phyloP scores from a whole-genome alignment of 2,888 invertebrate species.

The Nephrotoma appendiculata region DNA sequence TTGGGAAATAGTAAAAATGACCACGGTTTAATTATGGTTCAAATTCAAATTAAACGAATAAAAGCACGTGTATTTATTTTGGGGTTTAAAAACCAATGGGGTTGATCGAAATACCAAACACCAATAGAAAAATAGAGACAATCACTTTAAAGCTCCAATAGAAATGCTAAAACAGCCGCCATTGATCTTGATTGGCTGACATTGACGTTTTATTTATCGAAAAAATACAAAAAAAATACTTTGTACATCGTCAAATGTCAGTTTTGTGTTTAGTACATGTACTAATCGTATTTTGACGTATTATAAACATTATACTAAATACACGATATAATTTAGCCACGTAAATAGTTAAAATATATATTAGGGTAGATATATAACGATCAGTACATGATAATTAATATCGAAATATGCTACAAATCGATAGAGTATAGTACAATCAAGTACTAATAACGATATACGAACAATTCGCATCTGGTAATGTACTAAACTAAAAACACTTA shows the following conservation, averaged over 20 bases:
- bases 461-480: background rate
- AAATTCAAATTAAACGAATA: background rate
- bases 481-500: background rate
- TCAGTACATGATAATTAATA: background rate
- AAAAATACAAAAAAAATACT: background rate
- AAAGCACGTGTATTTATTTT: constrained; percentile 6
- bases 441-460: background rate
- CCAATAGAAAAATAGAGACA: constrained; percentile 7
- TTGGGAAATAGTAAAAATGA: no score
- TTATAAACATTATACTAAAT: background rate
- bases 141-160: constrained; percentile 15
- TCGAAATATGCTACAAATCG: background rate
- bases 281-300: background rate
- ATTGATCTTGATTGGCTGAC: constrained; percentile 22
- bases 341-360: background rate
- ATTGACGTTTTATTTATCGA: constrained; percentile 9
- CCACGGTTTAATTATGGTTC: background rate
- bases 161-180: constrained; percentile 20
- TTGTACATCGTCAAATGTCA: background rate
- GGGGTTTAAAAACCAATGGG: constrained; percentile 9
- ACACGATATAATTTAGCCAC: background rate
- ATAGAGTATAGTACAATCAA: background rate
- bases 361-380: background rate
- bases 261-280: background rate
- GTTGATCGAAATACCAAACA: constrained; percentile 9